phyloP scores from a whole-genome alignment of 2,113 vertebrate genomes.

The Probosciger aterrimus region DNA sequence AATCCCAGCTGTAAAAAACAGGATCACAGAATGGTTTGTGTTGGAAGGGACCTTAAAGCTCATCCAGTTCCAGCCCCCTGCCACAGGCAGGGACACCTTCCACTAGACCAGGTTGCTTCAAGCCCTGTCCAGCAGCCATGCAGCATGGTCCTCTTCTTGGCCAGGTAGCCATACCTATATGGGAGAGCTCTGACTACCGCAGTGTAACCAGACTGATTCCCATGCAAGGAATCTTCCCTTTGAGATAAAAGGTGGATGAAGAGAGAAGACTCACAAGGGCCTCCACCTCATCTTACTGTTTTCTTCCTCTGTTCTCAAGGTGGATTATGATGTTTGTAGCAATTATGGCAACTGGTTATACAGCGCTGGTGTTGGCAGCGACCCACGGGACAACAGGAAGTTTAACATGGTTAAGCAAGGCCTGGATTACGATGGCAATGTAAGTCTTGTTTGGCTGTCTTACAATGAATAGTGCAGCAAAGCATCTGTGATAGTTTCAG shows the following conservation, averaged over 20 bases:
- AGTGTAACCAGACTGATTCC: neutral
- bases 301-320: conserved; percentile 49
- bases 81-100: neutral
- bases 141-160: neutral
- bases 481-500: neutral
- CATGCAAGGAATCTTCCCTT: neutral
- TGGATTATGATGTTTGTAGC: conserved; percentile 81
- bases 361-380: conserved; percentile 80
- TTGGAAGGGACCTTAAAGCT: neutral
- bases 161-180: neutral
- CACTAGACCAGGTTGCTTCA: neutral
- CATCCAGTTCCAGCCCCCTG: neutral
- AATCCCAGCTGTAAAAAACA: neutral
- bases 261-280: neutral
- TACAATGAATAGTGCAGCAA: neutral
- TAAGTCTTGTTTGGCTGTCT: conserved; percentile 28
- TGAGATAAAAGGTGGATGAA: neutral
- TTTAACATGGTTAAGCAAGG: conserved; percentile 86
- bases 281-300: neutral
- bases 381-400: conserved; percentile 82
- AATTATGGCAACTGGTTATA: conserved; percentile 87
- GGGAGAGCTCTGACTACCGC: neutral
- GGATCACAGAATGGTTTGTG: neutral
- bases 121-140: neutral
- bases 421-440: conserved; percentile 77